A percentile compares a stretch with the other conserved stretches of the same genome.
Evolutionary conservation across 2,113 vertebrate genomes (phyloP).

Genomic region (Meles meles): DNA sequence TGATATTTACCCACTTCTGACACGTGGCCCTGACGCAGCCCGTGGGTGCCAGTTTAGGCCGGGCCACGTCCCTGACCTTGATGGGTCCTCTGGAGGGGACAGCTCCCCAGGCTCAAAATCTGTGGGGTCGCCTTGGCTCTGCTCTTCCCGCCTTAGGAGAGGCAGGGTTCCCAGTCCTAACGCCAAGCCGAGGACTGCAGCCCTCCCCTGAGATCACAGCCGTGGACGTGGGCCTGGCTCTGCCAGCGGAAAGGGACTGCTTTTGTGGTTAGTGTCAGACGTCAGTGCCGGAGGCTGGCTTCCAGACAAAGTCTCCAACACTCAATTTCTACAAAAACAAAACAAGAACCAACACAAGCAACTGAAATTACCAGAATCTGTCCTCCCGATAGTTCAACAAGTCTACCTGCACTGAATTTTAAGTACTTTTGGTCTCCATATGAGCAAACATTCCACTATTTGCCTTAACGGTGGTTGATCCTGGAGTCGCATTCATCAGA

Average conservation of each 20-base stretch:
- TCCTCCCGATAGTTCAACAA: neutral
- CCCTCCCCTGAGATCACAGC: slow-evolving; percentile 65
- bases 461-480: slow-evolving; percentile 37
- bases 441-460: slow-evolving; percentile 39
- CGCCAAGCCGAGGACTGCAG: neutral
- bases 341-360: slow-evolving; percentile 55
- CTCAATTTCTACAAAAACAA: slow-evolving; percentile 50
- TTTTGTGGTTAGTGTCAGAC: slow-evolving; percentile 51
- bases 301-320: slow-evolving; percentile 53
- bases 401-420: slow-evolving; percentile 59
- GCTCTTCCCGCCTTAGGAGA: neutral
- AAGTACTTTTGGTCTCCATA: slow-evolving; percentile 29
- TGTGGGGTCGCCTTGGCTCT: slow-evolving; percentile 16
- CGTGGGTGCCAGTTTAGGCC: slow-evolving; percentile 15
- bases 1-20: slow-evolving; percentile 71
- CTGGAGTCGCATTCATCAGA: slow-evolving; percentile 17
- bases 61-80: neutral
- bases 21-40: slow-evolving; percentile 60
- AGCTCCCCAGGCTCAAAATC: neutral
- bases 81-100: slow-evolving; percentile 13
- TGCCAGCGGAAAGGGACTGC: neutral
- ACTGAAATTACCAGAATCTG: slow-evolving; percentile 38
- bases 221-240: neutral
- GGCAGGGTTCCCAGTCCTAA: slow-evolving; percentile 10
- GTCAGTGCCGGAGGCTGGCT: slow-evolving; percentile 57